phyloP scores from a whole-genome alignment of 2,113 vertebrate genomes.

The Solea senegalensis region DNA sequence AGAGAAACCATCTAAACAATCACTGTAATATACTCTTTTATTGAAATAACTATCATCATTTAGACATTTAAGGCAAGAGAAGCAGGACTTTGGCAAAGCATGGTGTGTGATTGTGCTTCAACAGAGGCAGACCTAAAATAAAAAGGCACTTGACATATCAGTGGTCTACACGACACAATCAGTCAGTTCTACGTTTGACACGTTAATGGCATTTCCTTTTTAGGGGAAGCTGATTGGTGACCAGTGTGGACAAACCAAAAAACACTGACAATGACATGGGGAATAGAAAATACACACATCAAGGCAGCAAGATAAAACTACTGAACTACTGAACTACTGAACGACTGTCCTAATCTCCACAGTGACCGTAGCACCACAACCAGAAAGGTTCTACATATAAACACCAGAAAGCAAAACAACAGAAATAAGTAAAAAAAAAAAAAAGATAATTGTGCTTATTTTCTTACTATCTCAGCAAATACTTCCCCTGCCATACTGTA shows the following conservation, averaged over 20 bases:
- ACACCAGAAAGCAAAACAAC: conserved; percentile 12
- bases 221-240: conserved; percentile 13
- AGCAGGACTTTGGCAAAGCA: conserved; percentile 50
- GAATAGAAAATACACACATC: conserved; percentile 48
- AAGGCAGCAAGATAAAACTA: conserved; percentile 4
- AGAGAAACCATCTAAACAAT: conserved; percentile 10
- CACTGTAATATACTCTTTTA: conserved; percentile 59
- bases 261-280: conserved; percentile 30
- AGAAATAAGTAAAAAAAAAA: conserved; percentile 4
- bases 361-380: conserved; percentile 23
- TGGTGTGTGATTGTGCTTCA: conserved; percentile 38
- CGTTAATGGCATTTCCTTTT: neutral
- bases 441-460: conserved; percentile 4
- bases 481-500: conserved; percentile 16
- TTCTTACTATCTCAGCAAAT: conserved; percentile 25
- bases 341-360: neutral
- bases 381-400: neutral
- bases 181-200: conserved; percentile 19
- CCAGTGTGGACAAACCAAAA: conserved; percentile 11
- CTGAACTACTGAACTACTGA: neutral
- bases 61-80: conserved; percentile 51
- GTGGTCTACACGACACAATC: conserved; percentile 27
- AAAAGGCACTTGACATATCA: conserved; percentile 70
- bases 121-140: conserved; percentile 50
- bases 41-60: conserved; percentile 66